A percentile compares a stretch with the other conserved stretches of the same genome.
Conservation (phyloP, 2,797 vertebrate genomes). For the Rallus crepitans region DNA sequence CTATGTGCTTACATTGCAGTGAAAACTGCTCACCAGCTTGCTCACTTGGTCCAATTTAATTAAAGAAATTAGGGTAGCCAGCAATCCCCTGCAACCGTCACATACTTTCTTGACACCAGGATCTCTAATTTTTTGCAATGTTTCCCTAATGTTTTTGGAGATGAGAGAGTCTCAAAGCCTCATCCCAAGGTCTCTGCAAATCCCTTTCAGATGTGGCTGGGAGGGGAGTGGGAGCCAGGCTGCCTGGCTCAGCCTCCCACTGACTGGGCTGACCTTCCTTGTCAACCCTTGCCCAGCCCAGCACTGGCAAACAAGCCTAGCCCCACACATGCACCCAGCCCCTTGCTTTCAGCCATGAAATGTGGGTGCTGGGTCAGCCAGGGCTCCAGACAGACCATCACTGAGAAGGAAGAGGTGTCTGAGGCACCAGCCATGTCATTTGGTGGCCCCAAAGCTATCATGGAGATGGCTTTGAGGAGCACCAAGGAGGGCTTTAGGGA, state of each 20-base stretch:
- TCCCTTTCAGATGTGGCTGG: neutral
- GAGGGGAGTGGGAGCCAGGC: neutral
- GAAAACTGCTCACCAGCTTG: neutral
- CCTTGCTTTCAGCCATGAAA: neutral
- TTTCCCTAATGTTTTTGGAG: neutral
- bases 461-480: neutral
- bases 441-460: accelerated
- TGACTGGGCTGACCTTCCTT: neutral
- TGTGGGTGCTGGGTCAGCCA: neutral
- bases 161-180: neutral
- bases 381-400: neutral
- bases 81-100: neutral
- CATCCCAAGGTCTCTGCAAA: neutral
- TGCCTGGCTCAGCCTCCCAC: neutral
- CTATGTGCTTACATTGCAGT: neutral
- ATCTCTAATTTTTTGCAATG: neutral
- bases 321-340: accelerated
- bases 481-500: neutral
- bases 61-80: neutral
- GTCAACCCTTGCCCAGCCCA: neutral
- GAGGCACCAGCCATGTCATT: accelerated
- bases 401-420: accelerated
- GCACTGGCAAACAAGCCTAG: neutral
- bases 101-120: neutral
- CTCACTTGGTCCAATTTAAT: neutral